phyloP scores from a whole-genome alignment of 2,888 invertebrate species.

The Drosophila peninsularis region DNA sequence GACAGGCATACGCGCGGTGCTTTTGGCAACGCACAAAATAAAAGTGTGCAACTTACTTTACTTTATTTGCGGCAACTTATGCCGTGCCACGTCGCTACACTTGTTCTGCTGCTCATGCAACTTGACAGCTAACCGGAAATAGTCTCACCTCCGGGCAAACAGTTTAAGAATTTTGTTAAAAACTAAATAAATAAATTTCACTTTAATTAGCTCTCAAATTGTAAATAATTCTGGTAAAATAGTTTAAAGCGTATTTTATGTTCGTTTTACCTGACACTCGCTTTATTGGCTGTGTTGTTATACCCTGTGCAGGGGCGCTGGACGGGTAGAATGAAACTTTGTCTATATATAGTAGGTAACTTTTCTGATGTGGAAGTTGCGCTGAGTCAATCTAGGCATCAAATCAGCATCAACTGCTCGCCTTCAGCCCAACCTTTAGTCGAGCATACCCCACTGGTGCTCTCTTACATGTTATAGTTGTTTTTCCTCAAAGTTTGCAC shows the following conservation, averaged over 20 bases:
- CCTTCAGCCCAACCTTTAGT: neutral
- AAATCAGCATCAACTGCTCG: neutral
- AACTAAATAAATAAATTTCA: neutral
- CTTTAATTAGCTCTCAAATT: neutral
- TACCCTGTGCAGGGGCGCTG: neutral
- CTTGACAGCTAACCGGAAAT: conserved; percentile 2
- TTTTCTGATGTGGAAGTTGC: neutral
- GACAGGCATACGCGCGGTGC: conserved; percentile 30
- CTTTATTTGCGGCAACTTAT: conserved; percentile 69
- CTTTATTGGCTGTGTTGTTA: conserved; percentile 58
- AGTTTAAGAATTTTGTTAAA: neutral
- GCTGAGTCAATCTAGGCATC: neutral
- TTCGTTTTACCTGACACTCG: conserved; percentile 44
- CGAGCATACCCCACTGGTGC: neutral
- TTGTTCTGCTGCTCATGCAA: conserved; percentile 27
- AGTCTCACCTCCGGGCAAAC: neutral
- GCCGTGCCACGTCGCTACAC: conserved; percentile 56
- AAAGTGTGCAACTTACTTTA: conserved; percentile 68
- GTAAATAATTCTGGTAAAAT: neutral
- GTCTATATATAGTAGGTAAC: neutral
- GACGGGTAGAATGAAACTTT: too few relatives aligned
- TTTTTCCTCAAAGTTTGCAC: conserved; percentile 66
- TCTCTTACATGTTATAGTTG: conserved; percentile 28
- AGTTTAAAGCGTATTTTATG: conserved; percentile 43
- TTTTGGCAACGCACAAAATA: conserved; percentile 63